Base-by-base conservation (phyloP, 2,888 invertebrate species). In the Drosophila vallismaia region DNA sequence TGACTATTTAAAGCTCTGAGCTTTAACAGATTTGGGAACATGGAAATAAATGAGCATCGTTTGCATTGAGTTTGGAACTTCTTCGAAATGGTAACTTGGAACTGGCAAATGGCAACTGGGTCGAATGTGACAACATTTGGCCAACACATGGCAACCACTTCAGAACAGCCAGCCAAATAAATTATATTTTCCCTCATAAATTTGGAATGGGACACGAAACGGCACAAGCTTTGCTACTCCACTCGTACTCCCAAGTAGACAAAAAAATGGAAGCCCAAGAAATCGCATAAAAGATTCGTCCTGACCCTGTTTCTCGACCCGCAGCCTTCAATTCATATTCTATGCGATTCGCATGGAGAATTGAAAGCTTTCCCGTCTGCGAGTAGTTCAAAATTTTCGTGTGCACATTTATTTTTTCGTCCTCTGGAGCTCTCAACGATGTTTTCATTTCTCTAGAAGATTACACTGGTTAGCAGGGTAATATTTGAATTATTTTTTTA, bases 101-200 rank as follows among this genome's bases (percentile, higher is more conserved):
- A 40, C 14, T 40, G 33, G 33, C 10, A 33, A 7, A 2, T 40
- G 38, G 14, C 40, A 42, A 42, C 40, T 57, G 60, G 31, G 40
- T 57, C 26, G 60, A 69, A 19, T 58, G 68, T 60, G 69, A 59
- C 50, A 69, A 51, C 69, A 70, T 70, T 70, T 57, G 59, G 54
- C 58, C 56, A 50, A 40, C 53, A 54, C 49, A 51, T 38, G 71
- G 58, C 54, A 59, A 51, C 50, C 51, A 40, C 44, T 58, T 36
- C 12, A 24, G 8, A 29, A 14, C 53, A 19, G 38, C 50, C 53
- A 54, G 68, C 72, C 62, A 66, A 51, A 85, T 88, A 88, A 88
- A 88, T 88, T 76, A 85, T 88, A 79, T 85, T 79, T 76, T 60
- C 60, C 76, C 80, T 79, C 88, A 88, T 88, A 88, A 88, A 88